These are phyloP conservation scores for Willisornis vidua DNA, from an alignment of 2,113 vertebrate species.

Conservation along the genomic window DNA sequence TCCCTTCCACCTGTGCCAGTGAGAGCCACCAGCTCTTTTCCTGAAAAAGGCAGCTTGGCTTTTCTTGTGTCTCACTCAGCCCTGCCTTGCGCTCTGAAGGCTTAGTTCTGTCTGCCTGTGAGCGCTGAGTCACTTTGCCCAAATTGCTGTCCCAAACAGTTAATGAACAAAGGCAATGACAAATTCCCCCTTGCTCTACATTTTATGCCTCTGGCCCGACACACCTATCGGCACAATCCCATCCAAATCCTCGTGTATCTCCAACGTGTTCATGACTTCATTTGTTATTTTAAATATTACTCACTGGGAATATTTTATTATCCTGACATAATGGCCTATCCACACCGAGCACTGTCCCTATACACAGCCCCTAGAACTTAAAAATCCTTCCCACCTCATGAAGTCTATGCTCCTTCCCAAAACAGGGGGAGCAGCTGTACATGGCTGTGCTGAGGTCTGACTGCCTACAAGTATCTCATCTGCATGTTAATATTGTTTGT, in stretches of 20 bases:
- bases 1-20: neutral
- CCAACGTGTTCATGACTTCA: neutral
- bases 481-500: neutral
- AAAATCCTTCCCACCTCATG: neutral
- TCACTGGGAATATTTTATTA: neutral
- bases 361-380: neutral
- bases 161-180: neutral
- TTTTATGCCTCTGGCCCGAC: neutral
- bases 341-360: neutral
- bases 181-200: slow-evolving; percentile 24
- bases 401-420: neutral
- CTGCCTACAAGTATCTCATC: neutral
- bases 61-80: neutral
- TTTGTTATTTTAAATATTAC: slow-evolving; percentile 15
- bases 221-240: neutral
- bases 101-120: accelerated
- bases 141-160: neutral
- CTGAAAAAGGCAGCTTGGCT: neutral
- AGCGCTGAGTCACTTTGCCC: neutral
- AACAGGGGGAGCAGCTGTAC: neutral
- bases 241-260: neutral
- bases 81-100: neutral
- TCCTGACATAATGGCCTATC: neutral
- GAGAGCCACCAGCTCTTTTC: neutral
- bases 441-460: neutral